A percentile compares a stretch with the other conserved stretches of the same genome.
phyloP scores from a whole-genome alignment of 1,140 invertebrate genomes.

The Papilio polyxenes region DNA sequence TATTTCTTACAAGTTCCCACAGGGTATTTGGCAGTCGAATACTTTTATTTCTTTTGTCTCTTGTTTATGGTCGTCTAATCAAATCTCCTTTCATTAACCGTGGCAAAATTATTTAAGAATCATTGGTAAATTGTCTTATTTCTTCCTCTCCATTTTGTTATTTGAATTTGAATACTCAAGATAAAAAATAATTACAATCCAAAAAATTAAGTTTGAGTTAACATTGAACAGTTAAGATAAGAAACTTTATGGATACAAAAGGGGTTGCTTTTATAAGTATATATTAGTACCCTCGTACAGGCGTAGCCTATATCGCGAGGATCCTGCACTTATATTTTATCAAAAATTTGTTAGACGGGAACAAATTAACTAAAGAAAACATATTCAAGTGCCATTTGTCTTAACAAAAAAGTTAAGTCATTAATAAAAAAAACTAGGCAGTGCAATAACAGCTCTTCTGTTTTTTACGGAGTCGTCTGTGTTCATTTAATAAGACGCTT shows the following conservation, averaged over 20 bases:
- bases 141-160: not conserved
- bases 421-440: not conserved
- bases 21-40: constrained; percentile 8
- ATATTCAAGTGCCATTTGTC: no score
- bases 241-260: no score
- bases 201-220: no score
- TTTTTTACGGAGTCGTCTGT: not conserved
- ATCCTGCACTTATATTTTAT: no score
- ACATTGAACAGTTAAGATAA: no score
- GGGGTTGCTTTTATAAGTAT: no score
- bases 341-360: no score
- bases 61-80: not conserved
- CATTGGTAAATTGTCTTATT: not conserved
- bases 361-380: no score
- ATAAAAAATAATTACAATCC: no score
- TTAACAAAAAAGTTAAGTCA: no score
- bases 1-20: constrained; percentile 42
- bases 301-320: no score
- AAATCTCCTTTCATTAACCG: not conserved
- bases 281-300: no score
- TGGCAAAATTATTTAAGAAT: not conserved
- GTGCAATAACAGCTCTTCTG: not conserved
- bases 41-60: not conserved
- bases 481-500: not conserved
- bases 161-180: not conserved